Conservation (phyloP, 2,797 vertebrate species). For the Acanthurus tractus region DNA sequence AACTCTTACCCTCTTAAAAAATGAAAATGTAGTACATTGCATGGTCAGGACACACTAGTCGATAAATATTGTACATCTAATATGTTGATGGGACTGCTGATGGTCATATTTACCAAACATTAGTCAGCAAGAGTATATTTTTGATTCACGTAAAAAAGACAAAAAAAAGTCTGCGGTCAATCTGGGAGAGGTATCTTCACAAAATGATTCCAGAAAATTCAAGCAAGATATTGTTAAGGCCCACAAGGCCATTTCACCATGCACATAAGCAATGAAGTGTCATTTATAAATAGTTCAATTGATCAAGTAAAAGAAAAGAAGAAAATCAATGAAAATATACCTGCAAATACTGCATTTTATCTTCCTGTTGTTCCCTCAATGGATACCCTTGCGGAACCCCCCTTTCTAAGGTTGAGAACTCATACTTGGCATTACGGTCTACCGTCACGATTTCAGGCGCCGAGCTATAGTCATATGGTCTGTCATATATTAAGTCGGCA, state of each 20-base stretch:
- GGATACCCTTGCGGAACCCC: conserved; percentile 90
- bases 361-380: conserved; percentile 89
- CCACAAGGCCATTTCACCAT: conserved; percentile 77
- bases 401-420: conserved; percentile 92
- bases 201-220: conserved; percentile 69
- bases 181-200: conserved; percentile 64
- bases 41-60: conserved; percentile 38
- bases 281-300: conserved; percentile 75
- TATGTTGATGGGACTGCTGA: conserved; percentile 72
- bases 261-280: conserved; percentile 79
- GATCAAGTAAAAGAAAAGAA: conserved; percentile 81
- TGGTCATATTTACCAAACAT: conserved; percentile 85
- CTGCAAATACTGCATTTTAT: conserved; percentile 98
- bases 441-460: conserved; percentile 89
- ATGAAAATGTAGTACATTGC: conserved; percentile 38
- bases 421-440: conserved; percentile 92
- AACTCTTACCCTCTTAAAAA: conserved; percentile 62
- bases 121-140: conserved; percentile 74
- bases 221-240: conserved; percentile 63
- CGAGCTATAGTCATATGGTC: conserved; percentile 90
- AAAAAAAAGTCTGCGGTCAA: conserved; percentile 53
- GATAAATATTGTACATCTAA: conserved; percentile 56
- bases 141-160: conserved; percentile 55
- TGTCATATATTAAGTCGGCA: conserved; percentile 91
- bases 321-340: conserved; percentile 90